Conservation (phyloP, 1,140 invertebrate species). For the Cephus cinctus region DNA sequence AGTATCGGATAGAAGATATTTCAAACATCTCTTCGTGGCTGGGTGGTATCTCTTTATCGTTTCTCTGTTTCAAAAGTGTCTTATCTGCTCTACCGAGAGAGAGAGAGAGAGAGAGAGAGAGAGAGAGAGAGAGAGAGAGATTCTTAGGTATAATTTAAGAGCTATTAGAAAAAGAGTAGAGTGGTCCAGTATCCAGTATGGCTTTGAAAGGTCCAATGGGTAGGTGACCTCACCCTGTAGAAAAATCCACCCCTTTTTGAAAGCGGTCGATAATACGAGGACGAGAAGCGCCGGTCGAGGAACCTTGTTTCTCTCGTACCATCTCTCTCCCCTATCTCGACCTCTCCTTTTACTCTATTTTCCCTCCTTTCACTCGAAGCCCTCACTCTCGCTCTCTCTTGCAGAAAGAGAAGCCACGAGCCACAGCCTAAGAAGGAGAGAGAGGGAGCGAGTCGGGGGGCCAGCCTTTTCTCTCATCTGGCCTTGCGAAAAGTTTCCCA, state of each 20-base stretch:
- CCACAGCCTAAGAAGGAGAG: background rate
- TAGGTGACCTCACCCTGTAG: constrained; percentile 27
- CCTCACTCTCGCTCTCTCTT: no score
- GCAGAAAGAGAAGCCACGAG: no score
- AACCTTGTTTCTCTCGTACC: constrained; percentile 26
- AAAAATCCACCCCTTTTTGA: constrained; percentile 53
- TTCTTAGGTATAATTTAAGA: constrained; percentile 5
- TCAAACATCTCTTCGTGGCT: no score
- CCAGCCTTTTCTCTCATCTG: background rate
- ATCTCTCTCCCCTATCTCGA: constrained; percentile 28
- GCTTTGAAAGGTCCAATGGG: no score
- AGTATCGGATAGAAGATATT: no score
- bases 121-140: constrained; percentile 1
- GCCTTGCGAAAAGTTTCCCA: constrained; percentile 25
- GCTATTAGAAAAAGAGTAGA: background rate
- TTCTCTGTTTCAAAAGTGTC: background rate
- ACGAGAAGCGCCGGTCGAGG: constrained; percentile 27
- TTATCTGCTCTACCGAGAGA: constrained; percentile 1
- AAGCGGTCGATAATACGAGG: constrained; percentile 51
- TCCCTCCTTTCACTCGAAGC: constrained; percentile 14
- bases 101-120: background rate
- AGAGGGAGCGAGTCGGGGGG: background rate
- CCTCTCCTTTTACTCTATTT: constrained; percentile 41
- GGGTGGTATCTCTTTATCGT: background rate
- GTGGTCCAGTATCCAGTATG: no score